Evolutionary conservation across 2,797 vertebrate genomes (phyloP).

Genomic region (Parotocinclus haroldoi): DNA sequence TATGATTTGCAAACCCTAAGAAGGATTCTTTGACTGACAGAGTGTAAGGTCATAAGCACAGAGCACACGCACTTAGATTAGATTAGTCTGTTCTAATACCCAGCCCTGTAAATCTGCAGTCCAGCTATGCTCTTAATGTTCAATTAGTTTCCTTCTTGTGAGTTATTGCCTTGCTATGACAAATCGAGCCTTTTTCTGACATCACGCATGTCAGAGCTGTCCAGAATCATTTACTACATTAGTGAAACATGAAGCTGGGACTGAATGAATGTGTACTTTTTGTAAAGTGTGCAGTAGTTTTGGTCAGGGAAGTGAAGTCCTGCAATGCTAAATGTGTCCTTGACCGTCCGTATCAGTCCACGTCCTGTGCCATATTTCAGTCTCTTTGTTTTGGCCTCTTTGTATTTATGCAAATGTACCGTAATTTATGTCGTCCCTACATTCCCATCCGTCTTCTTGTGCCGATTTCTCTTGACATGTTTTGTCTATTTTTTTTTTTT

Average conservation of each 20-base stretch:
- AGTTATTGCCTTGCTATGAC: conserved; percentile 27
- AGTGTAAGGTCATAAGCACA: background rate
- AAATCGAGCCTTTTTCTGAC: conserved; percentile 17
- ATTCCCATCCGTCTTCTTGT: too few relatives aligned
- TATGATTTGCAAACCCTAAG: too few relatives aligned
- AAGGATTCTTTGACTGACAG: too few relatives aligned
- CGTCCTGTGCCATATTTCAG: conserved; percentile 21
- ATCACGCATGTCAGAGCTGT: background rate
- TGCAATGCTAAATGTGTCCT: background rate
- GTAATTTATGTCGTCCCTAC: background rate
- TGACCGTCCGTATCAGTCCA: conserved; percentile 6
- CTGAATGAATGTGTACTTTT: background rate
- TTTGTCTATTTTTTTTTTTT: conserved; percentile 38
- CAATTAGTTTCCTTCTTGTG: background rate
- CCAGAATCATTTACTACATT: background rate
- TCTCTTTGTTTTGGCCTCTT: background rate
- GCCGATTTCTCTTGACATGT: background rate
- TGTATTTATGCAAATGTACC: conserved; percentile 21
- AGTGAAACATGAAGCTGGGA: background rate
- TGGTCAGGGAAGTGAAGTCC: background rate
- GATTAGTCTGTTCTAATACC: background rate
- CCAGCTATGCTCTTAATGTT: background rate
- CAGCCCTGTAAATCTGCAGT: background rate
- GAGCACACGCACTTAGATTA: background rate
- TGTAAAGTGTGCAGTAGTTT: background rate